Base-by-base conservation (phyloP, 2,113 vertebrate genomes). In the Seriola quinqueradiata region DNA sequence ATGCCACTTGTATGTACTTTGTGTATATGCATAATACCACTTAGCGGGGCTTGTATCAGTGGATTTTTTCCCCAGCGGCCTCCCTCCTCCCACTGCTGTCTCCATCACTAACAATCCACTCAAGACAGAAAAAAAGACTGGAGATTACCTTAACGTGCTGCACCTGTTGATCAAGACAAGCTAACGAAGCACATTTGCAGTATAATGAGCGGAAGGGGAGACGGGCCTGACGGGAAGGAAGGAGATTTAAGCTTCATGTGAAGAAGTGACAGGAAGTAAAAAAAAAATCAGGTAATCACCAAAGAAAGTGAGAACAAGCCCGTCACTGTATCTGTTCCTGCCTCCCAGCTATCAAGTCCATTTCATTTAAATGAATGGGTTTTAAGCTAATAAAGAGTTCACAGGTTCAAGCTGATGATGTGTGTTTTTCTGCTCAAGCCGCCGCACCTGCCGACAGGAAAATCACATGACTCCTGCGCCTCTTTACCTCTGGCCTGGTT, bases 81-180 rank as follows among this genome's bases (percentile, higher is more conserved):
- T 85, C 28, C 67, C 46, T 71, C 65, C 78, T 81, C 59, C 72
- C 60, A 46, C 72, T 66, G 65, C 76, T 38, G 38, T 84, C 77
- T 64, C 85, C 63, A 77, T 85, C 81, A 61, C 72, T 54, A 83
- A 74, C 86, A 91, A 86, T 90, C 80, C 87, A 87, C 79, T 89
- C 73, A 87, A 82, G 83, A 87, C 9, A 21, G 13, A 19, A 55
- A 59, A 50, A 60, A 61, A 61, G 66, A 36, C 58, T 65, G 21
- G 50, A 84, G 82, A 89, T 89, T 85, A 86, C 69, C 61, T 64
- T 8, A 40, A 25, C 44, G 40, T 10, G 12, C 42, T 60, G 72
- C 69, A 89, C 71, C 79, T 83, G 78, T 79, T 92, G 85, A 85
- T 82, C 50, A 65, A 67, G 65, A 88, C 65, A 55, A 73, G 84